Evolutionary conservation across 1,140 invertebrate species (phyloP).

Genomic region (Pogonomyrmex californicus): DNA sequence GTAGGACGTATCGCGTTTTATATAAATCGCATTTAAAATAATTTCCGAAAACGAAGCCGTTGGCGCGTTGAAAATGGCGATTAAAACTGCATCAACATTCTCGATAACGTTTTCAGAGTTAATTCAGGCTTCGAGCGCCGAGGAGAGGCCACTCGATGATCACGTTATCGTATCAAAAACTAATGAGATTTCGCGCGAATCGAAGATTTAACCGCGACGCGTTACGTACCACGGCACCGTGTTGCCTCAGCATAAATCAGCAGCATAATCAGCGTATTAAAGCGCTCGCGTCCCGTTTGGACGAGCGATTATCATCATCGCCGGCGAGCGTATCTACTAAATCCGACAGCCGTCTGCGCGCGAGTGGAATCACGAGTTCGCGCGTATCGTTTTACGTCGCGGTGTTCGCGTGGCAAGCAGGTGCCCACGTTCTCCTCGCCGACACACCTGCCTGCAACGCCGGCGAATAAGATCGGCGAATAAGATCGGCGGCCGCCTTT

Average conservation of each 20-base stretch:
- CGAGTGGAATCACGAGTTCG: constrained; percentile 19
- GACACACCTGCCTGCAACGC: constrained; percentile 44
- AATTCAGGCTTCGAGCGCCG: constrained; percentile 20
- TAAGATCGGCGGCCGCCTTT: constrained; percentile 27
- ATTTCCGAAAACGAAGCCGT: background rate
- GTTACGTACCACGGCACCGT: constrained; percentile 15
- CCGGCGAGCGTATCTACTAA: constrained; percentile 1
- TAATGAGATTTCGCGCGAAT: constrained; percentile 53
- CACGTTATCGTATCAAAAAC: constrained; percentile 41
- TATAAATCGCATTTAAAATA: constrained; percentile 26
- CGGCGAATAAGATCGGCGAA: constrained; percentile 5
- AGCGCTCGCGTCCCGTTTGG: constrained; percentile 27
- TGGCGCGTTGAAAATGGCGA: constrained; percentile 2
- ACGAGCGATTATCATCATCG: constrained; percentile 55
- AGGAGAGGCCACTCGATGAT: constrained; percentile 15
- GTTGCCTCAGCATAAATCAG: constrained; percentile 47
- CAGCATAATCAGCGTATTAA: constrained; percentile 25
- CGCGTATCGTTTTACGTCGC: constrained; percentile 47
- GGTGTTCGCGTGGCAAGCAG: constrained; percentile 33
- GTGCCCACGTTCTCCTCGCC: constrained; percentile 43
- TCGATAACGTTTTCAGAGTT: constrained; percentile 39
- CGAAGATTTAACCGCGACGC: constrained; percentile 23
- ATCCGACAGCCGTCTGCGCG: constrained; percentile 25
- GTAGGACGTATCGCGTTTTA: background rate
- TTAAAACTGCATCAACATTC: constrained; percentile 37